phyloP scores from a whole-genome alignment of 2,113 vertebrate genomes.

The Eudorcas thomsonii region DNA sequence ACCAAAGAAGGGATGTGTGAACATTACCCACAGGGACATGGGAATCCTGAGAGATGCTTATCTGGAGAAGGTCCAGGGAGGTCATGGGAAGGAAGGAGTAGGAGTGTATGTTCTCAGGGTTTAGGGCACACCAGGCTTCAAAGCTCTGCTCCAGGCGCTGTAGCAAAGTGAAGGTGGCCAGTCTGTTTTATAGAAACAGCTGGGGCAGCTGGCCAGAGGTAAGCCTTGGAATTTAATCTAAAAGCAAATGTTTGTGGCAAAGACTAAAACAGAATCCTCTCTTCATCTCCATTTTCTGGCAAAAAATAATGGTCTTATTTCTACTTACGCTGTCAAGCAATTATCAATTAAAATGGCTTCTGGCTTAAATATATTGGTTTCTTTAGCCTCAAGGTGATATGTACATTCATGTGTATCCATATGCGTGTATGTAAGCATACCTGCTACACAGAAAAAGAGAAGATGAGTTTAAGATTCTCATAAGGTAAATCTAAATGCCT shows the following conservation, averaged over 20 bases:
- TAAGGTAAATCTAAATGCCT: background rate
- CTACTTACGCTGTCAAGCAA: background rate
- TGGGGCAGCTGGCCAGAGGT: background rate
- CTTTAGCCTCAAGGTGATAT: background rate
- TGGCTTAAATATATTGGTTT: background rate
- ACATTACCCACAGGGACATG: background rate
- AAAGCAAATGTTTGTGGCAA: slow-evolving; percentile 25
- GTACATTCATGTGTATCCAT: too few relatives aligned
- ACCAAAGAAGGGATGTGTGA: background rate
- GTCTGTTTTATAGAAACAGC: background rate
- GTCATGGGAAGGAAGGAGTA: background rate
- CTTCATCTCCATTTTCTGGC: background rate
- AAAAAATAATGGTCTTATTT: background rate
- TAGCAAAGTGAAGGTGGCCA: background rate
- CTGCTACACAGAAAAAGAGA: background rate
- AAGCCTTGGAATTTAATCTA: slow-evolving; percentile 4
- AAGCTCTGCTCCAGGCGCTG: background rate
- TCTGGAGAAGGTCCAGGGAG: background rate
- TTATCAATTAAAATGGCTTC: slow-evolving; percentile 25
- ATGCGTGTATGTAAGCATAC: background rate
- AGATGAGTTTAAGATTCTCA: background rate
- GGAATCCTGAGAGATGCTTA: background rate
- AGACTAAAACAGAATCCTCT: background rate
- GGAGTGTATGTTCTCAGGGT: background rate
- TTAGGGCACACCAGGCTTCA: background rate